Conservation (phyloP, 2,113 vertebrate genomes). For the Amazona vittata region DNA sequence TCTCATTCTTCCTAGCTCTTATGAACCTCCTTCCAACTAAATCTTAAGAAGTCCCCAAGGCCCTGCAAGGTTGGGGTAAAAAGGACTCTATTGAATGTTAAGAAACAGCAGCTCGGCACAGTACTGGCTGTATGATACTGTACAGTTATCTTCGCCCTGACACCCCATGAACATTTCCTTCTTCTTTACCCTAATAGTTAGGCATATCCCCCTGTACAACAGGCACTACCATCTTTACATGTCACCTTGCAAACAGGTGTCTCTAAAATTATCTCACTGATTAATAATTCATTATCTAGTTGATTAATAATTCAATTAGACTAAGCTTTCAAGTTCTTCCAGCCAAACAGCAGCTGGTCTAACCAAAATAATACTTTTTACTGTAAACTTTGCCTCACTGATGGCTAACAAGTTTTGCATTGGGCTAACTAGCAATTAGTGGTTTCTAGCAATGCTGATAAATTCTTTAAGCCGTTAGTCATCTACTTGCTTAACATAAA, state of each 20-base stretch:
- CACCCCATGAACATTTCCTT: neutral
- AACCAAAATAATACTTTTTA: neutral
- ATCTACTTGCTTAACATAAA: neutral
- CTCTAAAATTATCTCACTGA: neutral
- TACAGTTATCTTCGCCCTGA: neutral
- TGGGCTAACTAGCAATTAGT: neutral
- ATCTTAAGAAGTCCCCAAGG: neutral
- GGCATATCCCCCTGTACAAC: accelerated
- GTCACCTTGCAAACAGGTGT: neutral
- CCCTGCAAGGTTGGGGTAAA: neutral
- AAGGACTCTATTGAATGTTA: neutral
- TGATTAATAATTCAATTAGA: neutral
- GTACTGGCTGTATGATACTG: neutral
- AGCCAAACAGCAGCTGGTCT: neutral
- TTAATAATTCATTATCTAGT: neutral
- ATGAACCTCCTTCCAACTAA: neutral
- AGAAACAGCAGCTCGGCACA: neutral
- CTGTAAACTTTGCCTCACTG: neutral
- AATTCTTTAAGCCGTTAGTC: neutral
- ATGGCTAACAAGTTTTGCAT: neutral
- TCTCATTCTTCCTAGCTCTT: neutral
- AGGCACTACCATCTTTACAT: neutral
- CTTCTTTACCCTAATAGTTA: neutral
- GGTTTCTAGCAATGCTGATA: neutral
- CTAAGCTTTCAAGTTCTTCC: neutral